Evolutionary conservation across 2,888 invertebrate species (phyloP).

Genomic region (Andrena haemorrhoa): DNA sequence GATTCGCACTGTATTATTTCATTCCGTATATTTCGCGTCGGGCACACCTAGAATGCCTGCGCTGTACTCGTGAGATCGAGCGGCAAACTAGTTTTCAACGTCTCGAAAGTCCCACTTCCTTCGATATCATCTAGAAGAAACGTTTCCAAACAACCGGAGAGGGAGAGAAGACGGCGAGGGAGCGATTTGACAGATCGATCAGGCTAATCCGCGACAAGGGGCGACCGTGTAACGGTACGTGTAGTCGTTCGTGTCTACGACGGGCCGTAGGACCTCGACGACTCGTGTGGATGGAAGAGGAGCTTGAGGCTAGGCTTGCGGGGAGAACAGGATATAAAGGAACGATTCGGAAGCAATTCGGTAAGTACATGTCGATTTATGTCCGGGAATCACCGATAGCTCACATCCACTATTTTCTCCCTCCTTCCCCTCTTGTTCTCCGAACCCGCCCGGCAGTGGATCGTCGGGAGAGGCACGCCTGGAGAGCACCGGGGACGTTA

Average conservation of each 20-base stretch:
- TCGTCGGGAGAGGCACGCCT: slow-evolving; percentile 55
- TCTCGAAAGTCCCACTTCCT: not conserved
- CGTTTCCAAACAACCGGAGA: slow-evolving; percentile 20
- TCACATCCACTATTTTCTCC: slow-evolving; percentile 74
- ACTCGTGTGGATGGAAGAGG: slow-evolving; percentile 47
- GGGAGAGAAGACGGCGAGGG: slow-evolving; percentile 12
- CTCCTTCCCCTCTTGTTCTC: slow-evolving; percentile 14
- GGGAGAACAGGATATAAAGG: slow-evolving; percentile 77
- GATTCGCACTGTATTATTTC: too few relatives aligned
- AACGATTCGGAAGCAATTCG: slow-evolving; percentile 83
- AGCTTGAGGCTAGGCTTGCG: slow-evolving; percentile 59
- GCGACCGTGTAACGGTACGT: slow-evolving; percentile 50
- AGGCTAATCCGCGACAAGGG: slow-evolving; percentile 55
- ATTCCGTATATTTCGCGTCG: not conserved
- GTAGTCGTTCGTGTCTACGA: slow-evolving; percentile 60
- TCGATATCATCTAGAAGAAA: slow-evolving; percentile 4
- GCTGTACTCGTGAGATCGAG: not conserved
- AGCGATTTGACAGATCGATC: slow-evolving; percentile 57
- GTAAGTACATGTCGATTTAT: slow-evolving; percentile 84
- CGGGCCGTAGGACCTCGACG: slow-evolving; percentile 48
- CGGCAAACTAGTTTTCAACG: not conserved
- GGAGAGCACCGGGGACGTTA: slow-evolving; percentile 75
- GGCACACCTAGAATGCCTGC: not conserved
- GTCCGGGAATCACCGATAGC: slow-evolving; percentile 81
- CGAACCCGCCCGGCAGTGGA: slow-evolving; percentile 29